Percentiles rank a stretch among this genome's conserved stretches.
phyloP scores from a whole-genome alignment of 1,140 invertebrate species.

The Agraylea sexmaculata region DNA sequence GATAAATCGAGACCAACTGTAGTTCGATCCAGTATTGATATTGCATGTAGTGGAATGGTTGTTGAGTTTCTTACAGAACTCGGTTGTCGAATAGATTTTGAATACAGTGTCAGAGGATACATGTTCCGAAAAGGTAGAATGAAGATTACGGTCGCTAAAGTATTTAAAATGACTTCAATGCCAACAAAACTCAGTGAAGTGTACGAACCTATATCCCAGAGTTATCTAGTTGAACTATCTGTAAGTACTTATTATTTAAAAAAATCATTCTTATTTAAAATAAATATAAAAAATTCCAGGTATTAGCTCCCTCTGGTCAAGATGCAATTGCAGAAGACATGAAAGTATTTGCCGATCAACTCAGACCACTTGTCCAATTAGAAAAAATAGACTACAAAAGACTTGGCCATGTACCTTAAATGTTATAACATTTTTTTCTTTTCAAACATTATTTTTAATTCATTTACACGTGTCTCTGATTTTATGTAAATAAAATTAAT shows the following conservation, averaged over 20 bases:
- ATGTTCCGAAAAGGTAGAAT: slow-evolving; percentile 95
- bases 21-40: slow-evolving; percentile 82
- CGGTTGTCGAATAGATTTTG: slow-evolving; percentile 83
- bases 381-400: slow-evolving; percentile 86
- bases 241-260: slow-evolving; percentile 29
- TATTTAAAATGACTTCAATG: slow-evolving; percentile 69
- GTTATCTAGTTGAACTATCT: slow-evolving; percentile 89
- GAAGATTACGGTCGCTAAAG: slow-evolving; percentile 93
- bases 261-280: slow-evolving; percentile 6
- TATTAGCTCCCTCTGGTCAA: slow-evolving; percentile 84
- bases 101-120: slow-evolving; percentile 86
- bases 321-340: slow-evolving; percentile 94
- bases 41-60: slow-evolving; percentile 78
- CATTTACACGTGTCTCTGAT: too few species aligned
- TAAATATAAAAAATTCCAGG: slow-evolving; percentile 27
- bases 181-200: slow-evolving; percentile 56
- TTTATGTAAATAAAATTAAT: too few species aligned
- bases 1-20: slow-evolving; percentile 84
- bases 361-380: slow-evolving; percentile 79
- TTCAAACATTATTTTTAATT: background rate
- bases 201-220: slow-evolving; percentile 79
- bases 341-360: slow-evolving; percentile 87
- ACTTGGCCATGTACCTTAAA: slow-evolving; percentile 46
- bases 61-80: slow-evolving; percentile 87
- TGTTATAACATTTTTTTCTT: background rate